Conservation (phyloP, 2,113 vertebrate species). For the Microcebus ravelobensis region DNA sequence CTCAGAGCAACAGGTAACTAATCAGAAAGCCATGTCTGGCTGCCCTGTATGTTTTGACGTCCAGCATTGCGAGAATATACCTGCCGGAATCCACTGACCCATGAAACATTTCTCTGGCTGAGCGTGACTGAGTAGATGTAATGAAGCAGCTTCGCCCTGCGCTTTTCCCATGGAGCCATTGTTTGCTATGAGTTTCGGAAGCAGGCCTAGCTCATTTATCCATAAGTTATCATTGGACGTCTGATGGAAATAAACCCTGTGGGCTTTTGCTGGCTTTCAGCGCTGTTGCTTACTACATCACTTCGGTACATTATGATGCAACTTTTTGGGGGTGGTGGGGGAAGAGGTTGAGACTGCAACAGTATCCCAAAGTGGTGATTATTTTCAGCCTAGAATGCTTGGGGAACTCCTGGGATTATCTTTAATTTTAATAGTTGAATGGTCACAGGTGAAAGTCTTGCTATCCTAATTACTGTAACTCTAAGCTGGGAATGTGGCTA, state of each 20-base stretch:
- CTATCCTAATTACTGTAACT: not conserved
- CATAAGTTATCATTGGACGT: constrained; percentile 49
- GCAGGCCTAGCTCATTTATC: constrained; percentile 78
- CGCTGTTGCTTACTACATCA: constrained; percentile 83
- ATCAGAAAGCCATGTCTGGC: constrained; percentile 70
- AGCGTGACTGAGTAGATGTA: constrained; percentile 61
- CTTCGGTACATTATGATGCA: constrained; percentile 70
- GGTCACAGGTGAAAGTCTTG: constrained; percentile 51
- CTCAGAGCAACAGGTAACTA: constrained; percentile 89
- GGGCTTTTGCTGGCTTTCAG: constrained; percentile 80
- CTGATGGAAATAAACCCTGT: constrained; percentile 53
- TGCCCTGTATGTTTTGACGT: constrained; percentile 69
- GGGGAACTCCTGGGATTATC: not conserved
- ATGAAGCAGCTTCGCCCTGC: constrained; percentile 80
- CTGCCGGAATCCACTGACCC: constrained; percentile 77
- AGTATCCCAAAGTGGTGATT: not conserved
- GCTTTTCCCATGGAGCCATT: constrained; percentile 85
- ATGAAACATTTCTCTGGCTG: constrained; percentile 85
- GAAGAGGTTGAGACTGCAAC: not conserved
- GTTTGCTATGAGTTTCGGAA: constrained; percentile 67
- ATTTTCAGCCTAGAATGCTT: constrained; percentile 49
- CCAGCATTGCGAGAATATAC: constrained; percentile 67
- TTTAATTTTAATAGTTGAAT: constrained; percentile 55
- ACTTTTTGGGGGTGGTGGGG: not conserved
- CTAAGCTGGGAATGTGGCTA: not conserved